phyloP scores from a whole-genome alignment of 2,797 vertebrate genomes.

The Luscinia luscinia region DNA sequence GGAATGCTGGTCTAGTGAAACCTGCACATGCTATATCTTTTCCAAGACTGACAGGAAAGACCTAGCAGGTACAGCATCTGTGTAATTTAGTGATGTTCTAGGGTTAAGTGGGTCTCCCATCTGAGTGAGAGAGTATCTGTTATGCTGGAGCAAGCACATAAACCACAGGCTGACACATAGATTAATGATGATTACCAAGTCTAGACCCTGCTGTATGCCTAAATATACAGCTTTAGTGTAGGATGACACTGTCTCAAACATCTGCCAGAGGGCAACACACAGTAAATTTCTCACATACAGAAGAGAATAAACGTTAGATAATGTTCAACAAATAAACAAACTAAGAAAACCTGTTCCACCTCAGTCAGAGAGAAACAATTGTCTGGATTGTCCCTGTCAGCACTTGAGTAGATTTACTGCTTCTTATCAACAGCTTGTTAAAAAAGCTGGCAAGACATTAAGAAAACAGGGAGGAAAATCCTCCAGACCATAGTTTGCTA shows the following conservation, averaged over 20 bases:
- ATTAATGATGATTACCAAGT: constrained; percentile 42
- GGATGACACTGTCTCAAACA: constrained; percentile 46
- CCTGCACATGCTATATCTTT: not conserved
- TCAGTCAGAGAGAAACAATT: constrained; percentile 24
- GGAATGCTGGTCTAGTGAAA: not conserved
- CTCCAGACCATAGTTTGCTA: not conserved
- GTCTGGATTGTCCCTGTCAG: constrained; percentile 52
- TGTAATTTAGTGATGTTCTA: constrained; percentile 14
- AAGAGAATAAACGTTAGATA: constrained; percentile 7
- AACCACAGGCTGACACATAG: constrained; percentile 47
- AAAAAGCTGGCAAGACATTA: constrained; percentile 33
- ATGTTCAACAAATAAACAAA: constrained; percentile 49
- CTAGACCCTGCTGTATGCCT: not conserved
- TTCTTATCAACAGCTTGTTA: constrained; percentile 56
- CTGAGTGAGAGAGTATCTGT: constrained; percentile 11
- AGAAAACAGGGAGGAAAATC: not conserved
- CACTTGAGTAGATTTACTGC: constrained; percentile 49
- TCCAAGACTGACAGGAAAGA: constrained; percentile 5
- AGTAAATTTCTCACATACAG: constrained; percentile 41
- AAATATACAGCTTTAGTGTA: constrained; percentile 44
- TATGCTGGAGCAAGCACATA: constrained; percentile 24
- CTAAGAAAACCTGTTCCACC: constrained; percentile 39
- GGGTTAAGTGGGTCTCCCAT: constrained; percentile 30
- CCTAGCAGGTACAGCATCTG: not conserved
- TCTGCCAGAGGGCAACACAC: constrained; percentile 46